phyloP scores from a whole-genome alignment of 30 jellyfish, hydroid and myxozoan genomes.

The Turritopsis dohrnii region DNA sequence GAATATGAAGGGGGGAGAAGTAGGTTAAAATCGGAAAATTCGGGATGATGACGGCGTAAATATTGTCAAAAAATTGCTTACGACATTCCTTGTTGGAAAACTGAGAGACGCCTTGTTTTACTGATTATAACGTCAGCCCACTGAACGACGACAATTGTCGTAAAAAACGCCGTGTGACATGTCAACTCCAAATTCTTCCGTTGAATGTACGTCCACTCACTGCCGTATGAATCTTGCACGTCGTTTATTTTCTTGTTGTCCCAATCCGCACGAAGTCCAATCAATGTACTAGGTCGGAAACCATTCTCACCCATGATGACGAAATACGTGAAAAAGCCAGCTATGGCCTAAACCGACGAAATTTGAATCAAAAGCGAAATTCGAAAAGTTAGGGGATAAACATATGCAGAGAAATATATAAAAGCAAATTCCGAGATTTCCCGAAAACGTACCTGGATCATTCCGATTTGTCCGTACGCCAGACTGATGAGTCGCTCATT shows the following conservation, averaged over 20 bases:
- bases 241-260: conserved; percentile 44
- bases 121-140: conserved; percentile 96
- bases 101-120: conserved; percentile 85
- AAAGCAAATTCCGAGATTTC: no score
- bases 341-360: conserved; percentile 85
- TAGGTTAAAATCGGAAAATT: no score
- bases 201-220: conserved; percentile 86
- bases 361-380: background rate
- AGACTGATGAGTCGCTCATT: conserved; percentile 95
- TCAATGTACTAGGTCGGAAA: conserved; percentile 64
- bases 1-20: no score
- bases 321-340: conserved; percentile 95
- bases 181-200: conserved; percentile 95
- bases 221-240: conserved; percentile 79
- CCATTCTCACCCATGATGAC: conserved; percentile 96
- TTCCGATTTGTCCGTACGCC: conserved; percentile 98
- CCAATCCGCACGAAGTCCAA: conserved; percentile 73
- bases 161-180: conserved; percentile 98
- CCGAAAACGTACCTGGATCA: conserved; percentile 93
- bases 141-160: conserved; percentile 95
- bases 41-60: background rate
- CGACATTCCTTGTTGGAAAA: conserved; percentile 98
- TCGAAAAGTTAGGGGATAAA: no score
- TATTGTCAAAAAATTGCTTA: conserved; percentile 22
- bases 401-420: no score